Base-by-base conservation (phyloP, 1,140 invertebrate genomes). In the Sycobia sp. region DNA sequence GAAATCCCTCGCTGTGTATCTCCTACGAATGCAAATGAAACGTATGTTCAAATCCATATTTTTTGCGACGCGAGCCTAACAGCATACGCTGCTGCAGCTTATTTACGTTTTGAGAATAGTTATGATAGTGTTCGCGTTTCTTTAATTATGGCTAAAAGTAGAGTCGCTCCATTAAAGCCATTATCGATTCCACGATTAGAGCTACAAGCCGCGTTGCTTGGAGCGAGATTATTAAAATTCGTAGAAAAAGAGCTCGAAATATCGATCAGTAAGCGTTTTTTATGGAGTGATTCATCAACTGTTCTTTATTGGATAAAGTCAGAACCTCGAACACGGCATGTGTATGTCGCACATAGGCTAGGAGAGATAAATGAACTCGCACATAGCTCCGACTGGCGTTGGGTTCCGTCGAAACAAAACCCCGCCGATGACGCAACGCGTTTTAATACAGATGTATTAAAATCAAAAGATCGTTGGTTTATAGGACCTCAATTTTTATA, bases 101-200 rank as follows among this genome's bases (percentile, higher is more conserved):
- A 62, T 47, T 38, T 29, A 23, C 25, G 51, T 23, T 11, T 50
- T 2, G 8, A 16, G n/a, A 23, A 63, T n/a, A 25, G 34, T 4
- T 13, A 4, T 5, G 16, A 22, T 20, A 44, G 0, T 27, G 22
- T 9, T 1, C n/a, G 57, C 11, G 11, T 22, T 10, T 18, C 27
- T 0, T 4, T 50, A 4, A 22, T 63, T 13, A 50, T 51, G 23
- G 14, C 38, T 10, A 56, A 56, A 50, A 56, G 43, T 27, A 9
- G 44, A 23, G 18, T 62, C 1, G 50, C 66, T 1, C 57, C 69
- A n/a, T n/a, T n/a, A n/a, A n/a, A n/a, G n/a, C n/a, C n/a, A n/a
- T n/a, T n/a, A n/a, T n/a, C n/a, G n/a, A n/a, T n/a, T n/a, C n/a
- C n/a, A n/a, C n/a, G n/a, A n/a, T n/a, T n/a, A n/a, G n/a, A n/a